phyloP scores from a whole-genome alignment of 2,888 invertebrate genomes.

The Pseudeuparius sepicola region DNA sequence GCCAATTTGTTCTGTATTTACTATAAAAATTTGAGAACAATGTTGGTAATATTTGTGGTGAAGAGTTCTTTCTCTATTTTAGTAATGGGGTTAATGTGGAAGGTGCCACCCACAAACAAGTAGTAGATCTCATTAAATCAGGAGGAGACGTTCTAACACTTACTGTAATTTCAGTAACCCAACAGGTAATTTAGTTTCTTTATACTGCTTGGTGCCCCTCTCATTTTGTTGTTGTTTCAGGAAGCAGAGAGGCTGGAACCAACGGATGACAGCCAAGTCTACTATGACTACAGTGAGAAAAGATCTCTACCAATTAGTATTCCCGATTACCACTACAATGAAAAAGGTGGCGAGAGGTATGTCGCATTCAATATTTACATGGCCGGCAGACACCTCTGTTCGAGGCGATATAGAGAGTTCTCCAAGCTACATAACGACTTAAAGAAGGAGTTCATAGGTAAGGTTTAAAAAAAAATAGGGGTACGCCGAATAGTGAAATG shows the following conservation, averaged over 20 bases:
- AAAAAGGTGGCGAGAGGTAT: constrained; percentile 79
- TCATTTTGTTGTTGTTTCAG: constrained; percentile 37
- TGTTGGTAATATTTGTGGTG: no score
- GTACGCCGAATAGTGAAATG: no score
- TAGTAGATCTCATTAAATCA: constrained; percentile 97
- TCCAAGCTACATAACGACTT: constrained; percentile 77
- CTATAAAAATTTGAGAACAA: no score
- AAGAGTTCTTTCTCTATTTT: constrained; percentile 36
- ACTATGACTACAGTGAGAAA: constrained; percentile 91
- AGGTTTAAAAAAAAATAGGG: constrained; percentile 19
- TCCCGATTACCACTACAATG: constrained; percentile 89
- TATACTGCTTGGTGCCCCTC: no score
- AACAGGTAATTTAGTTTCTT: constrained; percentile 50
- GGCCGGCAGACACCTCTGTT: constrained; percentile 96
- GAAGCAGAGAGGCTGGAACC: constrained; percentile 79
- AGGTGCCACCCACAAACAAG: constrained; percentile 99
- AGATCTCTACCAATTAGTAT: constrained; percentile 79
- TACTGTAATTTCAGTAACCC: constrained; percentile 92
- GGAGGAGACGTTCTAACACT: constrained; percentile 95
- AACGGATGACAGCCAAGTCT: constrained; percentile 68
- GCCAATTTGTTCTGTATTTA: no score
- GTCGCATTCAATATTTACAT: constrained; percentile 98
- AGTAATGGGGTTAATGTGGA: constrained; percentile 97
- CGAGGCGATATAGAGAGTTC: constrained; percentile 92
- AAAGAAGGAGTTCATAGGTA: constrained; percentile 86